Evolutionary conservation across 2,888 invertebrate genomes (phyloP).

Genomic region (Pemphredon lugubris): DNA sequence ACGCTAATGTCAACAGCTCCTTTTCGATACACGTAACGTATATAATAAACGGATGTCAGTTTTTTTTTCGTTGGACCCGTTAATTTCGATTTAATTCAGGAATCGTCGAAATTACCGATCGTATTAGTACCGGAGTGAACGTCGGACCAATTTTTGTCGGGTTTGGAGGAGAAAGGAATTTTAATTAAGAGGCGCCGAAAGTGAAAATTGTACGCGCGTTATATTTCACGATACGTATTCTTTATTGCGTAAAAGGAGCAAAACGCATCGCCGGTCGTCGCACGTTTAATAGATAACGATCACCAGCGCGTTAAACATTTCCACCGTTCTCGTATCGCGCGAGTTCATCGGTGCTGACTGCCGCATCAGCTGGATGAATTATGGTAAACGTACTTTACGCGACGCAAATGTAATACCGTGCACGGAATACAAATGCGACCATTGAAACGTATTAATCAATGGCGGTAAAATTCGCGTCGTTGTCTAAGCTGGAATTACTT

Average conservation of each 20-base stretch:
- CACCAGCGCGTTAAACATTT: neutral
- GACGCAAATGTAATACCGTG: neutral
- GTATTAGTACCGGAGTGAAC: no score
- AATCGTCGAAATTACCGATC: neutral
- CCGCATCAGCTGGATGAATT: neutral
- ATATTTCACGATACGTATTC: neutral
- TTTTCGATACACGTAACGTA: neutral
- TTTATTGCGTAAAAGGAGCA: neutral
- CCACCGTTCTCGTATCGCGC: neutral
- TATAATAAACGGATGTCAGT: neutral
- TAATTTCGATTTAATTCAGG: no score
- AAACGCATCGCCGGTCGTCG: neutral
- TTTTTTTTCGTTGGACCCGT: slow-evolving; percentile 9
- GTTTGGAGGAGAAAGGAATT: neutral
- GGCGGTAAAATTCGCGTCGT: neutral
- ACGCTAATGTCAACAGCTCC: slow-evolving; percentile 15
- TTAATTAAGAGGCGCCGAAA: neutral
- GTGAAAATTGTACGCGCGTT: neutral
- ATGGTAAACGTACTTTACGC: neutral
- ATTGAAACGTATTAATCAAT: neutral
- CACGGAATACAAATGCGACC: neutral
- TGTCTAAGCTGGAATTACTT: no score
- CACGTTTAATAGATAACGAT: neutral
- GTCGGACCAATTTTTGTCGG: no score
- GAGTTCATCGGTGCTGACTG: neutral